Conservation (phyloP, 1,140 invertebrate species). For the Bathynomus jamesi region DNA sequence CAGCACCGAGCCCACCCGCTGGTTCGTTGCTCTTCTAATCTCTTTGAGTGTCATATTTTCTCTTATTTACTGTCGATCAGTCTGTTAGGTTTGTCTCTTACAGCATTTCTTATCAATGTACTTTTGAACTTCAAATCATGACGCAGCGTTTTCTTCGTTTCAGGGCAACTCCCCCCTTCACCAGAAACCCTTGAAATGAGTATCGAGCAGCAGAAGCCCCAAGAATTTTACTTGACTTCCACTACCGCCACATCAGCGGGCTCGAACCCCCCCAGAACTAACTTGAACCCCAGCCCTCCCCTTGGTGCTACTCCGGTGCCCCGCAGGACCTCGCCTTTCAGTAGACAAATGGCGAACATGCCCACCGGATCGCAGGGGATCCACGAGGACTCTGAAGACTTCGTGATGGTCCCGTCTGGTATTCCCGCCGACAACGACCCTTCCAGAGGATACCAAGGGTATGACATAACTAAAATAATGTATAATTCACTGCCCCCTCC, state of each 20-base stretch:
- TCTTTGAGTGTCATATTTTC: too few species aligned
- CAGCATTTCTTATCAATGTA: too few species aligned
- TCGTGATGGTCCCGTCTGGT: slow-evolving; percentile 66
- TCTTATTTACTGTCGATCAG: too few species aligned
- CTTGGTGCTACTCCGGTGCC: slow-evolving; percentile 17
- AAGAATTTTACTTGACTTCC: slow-evolving; percentile 8
- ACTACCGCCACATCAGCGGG: too few species aligned
- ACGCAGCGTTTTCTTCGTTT: background rate
- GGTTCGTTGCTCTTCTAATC: slow-evolving; percentile 17
- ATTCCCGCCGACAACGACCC: slow-evolving; percentile 29
- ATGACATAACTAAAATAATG: too few species aligned
- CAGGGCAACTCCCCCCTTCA: background rate
- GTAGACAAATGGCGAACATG: too few species aligned
- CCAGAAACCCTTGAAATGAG: background rate
- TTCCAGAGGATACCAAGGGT: slow-evolving; percentile 26
- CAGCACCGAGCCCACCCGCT: slow-evolving; percentile 22
- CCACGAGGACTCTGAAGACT: slow-evolving; percentile 61
- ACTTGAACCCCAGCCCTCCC: background rate
- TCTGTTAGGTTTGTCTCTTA: too few species aligned
- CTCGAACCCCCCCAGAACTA: background rate
- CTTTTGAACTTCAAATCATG: too few species aligned
- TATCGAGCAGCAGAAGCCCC: slow-evolving; percentile 8
- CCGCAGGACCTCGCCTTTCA: too few species aligned
- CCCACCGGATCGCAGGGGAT: slow-evolving; percentile 60
- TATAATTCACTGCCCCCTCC: too few species aligned